Evolutionary conservation across 2,113 vertebrate species (phyloP).

Genomic region (Hyperoodon ampullatus): DNA sequence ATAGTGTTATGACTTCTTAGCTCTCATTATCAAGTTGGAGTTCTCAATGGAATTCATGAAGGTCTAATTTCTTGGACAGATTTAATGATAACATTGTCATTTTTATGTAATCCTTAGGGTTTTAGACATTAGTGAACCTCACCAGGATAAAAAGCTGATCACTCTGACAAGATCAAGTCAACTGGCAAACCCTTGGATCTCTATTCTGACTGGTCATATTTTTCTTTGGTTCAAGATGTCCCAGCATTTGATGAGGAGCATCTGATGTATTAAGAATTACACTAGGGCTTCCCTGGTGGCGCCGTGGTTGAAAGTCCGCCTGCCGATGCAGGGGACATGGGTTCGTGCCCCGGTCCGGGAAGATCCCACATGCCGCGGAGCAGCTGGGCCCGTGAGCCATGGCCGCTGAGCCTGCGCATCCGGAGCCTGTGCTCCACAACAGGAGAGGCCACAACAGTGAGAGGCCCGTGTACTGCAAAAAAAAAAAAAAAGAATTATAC

Average conservation of each 20-base stretch:
- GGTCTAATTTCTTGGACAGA: background rate
- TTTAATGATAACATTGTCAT: background rate
- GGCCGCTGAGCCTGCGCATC: too few relatives aligned
- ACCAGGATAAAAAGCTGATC: background rate
- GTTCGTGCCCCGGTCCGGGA: too few relatives aligned
- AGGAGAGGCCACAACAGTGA: too few relatives aligned
- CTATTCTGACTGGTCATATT: background rate
- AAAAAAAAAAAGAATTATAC: background rate
- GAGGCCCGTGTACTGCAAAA: too few relatives aligned
- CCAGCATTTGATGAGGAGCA: background rate
- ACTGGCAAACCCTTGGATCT: background rate
- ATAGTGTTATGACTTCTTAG: background rate
- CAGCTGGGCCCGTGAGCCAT: too few relatives aligned
- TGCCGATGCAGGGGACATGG: too few relatives aligned
- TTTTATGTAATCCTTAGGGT: background rate
- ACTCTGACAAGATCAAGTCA: background rate
- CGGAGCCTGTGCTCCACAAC: too few relatives aligned
- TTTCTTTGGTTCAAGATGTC: background rate
- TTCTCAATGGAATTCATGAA: constrained; percentile 42
- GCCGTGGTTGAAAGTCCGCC: too few relatives aligned
- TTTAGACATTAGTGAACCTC: background rate
- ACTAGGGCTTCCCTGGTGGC: too few relatives aligned
- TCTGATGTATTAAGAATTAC: background rate
- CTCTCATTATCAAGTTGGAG: background rate
- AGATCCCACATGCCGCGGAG: too few relatives aligned